phyloP scores from a whole-genome alignment of 1,140 invertebrate species.

The Bombus cullumanus region DNA sequence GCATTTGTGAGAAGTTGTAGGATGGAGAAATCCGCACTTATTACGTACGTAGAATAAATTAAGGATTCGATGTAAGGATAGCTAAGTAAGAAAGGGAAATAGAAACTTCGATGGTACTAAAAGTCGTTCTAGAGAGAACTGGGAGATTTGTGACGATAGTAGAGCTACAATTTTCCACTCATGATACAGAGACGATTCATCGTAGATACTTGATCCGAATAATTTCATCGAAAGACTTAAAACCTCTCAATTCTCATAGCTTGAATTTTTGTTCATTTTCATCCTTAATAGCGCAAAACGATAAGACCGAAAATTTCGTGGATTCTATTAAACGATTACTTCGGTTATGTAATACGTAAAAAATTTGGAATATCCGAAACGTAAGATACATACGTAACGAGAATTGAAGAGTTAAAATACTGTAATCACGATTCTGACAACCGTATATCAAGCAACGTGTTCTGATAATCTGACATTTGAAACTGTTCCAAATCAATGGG shows the following conservation, averaged over 20 bases:
- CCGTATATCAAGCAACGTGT: too few relatives aligned
- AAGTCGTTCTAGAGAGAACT: background rate
- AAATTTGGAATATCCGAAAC: too few relatives aligned
- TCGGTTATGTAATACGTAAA: too few relatives aligned
- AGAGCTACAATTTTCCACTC: background rate
- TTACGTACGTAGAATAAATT: conserved; percentile 30
- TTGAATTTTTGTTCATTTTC: background rate
- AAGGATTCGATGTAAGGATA: background rate
- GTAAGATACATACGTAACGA: too few relatives aligned
- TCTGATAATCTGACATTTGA: background rate
- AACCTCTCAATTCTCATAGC: background rate
- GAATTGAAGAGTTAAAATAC: too few relatives aligned
- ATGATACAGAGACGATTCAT: too few relatives aligned
- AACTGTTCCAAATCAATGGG: background rate
- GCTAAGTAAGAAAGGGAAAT: background rate
- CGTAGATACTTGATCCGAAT: background rate
- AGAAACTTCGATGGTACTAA: background rate
- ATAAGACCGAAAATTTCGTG: background rate
- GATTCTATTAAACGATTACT: too few relatives aligned
- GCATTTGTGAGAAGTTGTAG: too few relatives aligned
- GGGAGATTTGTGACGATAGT: background rate
- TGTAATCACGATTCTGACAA: too few relatives aligned
- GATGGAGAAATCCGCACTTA: background rate
- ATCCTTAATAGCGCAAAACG: background rate
- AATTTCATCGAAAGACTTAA: background rate